Conservation (phyloP, 2,113 vertebrate species). For the Hydrochoerus hydrochaeris region DNA sequence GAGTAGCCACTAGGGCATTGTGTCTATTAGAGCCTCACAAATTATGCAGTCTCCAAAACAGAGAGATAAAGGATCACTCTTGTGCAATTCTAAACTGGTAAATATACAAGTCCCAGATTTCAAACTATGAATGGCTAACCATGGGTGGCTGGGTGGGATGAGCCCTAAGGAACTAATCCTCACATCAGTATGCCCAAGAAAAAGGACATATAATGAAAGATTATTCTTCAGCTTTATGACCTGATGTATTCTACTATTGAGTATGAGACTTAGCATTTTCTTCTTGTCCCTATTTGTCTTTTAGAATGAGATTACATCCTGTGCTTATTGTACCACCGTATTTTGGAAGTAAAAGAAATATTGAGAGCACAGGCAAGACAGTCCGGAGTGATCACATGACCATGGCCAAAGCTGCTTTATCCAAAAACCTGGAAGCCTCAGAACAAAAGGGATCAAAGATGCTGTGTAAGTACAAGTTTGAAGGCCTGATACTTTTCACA, state of each 20-base stretch:
- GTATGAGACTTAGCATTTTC: not conserved
- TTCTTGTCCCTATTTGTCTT: not conserved
- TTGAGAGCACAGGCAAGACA: not conserved
- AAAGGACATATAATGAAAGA: not conserved
- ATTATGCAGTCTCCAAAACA: not conserved
- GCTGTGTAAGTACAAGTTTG: not conserved
- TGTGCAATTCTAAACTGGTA: not conserved
- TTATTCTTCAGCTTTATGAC: not conserved
- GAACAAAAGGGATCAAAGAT: not conserved
- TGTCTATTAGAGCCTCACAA: not conserved
- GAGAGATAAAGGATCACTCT: not conserved
- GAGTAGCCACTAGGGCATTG: too few relatives aligned
- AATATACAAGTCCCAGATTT: not conserved
- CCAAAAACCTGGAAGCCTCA: not conserved
- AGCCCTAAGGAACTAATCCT: not conserved
- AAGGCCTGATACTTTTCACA: not conserved
- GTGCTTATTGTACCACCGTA: not conserved
- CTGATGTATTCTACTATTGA: not conserved
- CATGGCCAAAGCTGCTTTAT: not conserved
- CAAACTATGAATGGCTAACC: not conserved
- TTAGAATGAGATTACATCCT: not conserved
- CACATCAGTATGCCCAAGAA: not conserved
- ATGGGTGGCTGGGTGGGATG: too few relatives aligned
- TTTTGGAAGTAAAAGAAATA: not conserved
- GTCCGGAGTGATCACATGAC: not conserved